Evolutionary conservation across 2,113 vertebrate species (phyloP).

Genomic region (Channa maculata): DNA sequence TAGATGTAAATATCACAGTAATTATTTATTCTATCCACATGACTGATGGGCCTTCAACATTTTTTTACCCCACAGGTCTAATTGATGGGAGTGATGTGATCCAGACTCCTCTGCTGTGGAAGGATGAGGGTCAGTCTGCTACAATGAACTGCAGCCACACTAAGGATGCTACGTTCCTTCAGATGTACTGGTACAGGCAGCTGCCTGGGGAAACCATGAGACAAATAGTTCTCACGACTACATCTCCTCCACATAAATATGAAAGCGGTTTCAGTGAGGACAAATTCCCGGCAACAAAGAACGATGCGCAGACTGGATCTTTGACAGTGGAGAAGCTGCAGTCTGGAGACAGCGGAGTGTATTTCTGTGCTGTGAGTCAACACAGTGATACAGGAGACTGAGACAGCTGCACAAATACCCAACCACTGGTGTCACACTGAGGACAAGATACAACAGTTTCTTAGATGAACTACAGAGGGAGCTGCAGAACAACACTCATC

Average conservation of each 20-base stretch:
- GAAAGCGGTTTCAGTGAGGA: too few species aligned
- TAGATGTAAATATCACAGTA: too few species aligned
- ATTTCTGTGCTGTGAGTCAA: constrained; percentile 58
- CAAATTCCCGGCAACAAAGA: background rate
- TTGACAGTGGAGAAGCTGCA: constrained; percentile 1
- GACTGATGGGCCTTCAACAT: too few species aligned
- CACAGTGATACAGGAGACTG: constrained; percentile 36
- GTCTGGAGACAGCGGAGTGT: constrained; percentile 28
- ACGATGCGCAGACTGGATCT: constrained; percentile 27
- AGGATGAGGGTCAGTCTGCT: background rate
- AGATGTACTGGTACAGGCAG: too few species aligned
- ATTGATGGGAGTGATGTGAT: constrained; percentile 27
- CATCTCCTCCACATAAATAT: too few species aligned
- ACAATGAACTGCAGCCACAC: constrained; percentile 48
- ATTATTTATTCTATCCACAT: too few species aligned
- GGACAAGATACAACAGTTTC: too few species aligned
- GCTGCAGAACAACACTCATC: too few species aligned
- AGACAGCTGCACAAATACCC: constrained; percentile 46
- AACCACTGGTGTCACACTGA: background rate
- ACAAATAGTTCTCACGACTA: too few species aligned
- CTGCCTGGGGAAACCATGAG: too few species aligned
- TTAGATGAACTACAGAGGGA: too few species aligned
- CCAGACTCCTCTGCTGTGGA: constrained; percentile 37
- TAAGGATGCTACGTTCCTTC: background rate
- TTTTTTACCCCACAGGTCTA: background rate